A percentile compares a stretch with the other conserved stretches of the same genome.
phyloP scores from a whole-genome alignment of 2,888 invertebrate genomes.

The Sclerodermus sp. region DNA sequence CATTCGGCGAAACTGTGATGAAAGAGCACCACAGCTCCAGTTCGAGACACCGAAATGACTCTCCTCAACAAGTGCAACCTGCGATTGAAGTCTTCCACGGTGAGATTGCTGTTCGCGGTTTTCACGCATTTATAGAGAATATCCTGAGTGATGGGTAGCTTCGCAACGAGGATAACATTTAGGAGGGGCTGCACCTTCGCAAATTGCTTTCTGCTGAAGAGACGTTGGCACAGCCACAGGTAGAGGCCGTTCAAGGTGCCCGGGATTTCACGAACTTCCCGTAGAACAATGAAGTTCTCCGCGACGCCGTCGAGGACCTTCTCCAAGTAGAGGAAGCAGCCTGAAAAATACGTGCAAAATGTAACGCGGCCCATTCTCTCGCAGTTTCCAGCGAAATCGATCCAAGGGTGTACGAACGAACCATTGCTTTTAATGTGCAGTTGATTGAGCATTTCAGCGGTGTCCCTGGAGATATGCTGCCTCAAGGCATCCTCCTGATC shows the following conservation, averaged over 20 bases:
- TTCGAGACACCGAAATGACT: conserved; percentile 65
- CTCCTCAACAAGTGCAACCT: conserved; percentile 74
- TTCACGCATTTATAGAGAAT: conserved; percentile 81
- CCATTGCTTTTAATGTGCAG: conserved; percentile 93
- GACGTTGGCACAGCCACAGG: conserved; percentile 89
- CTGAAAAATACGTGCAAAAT: background rate
- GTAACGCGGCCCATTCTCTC: background rate
- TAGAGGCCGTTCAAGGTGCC: conserved; percentile 92
- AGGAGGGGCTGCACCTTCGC: conserved; percentile 80
- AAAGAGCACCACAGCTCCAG: conserved; percentile 73
- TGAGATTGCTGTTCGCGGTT: conserved; percentile 77
- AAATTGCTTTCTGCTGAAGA: conserved; percentile 88
- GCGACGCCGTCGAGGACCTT: conserved; percentile 89
- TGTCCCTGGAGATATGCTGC: conserved; percentile 86
- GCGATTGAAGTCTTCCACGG: conserved; percentile 78
- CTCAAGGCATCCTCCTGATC: conserved; percentile 87
- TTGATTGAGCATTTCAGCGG: conserved; percentile 93
- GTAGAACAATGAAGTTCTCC: conserved; percentile 87
- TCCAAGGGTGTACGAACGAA: background rate
- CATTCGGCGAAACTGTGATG: conserved; percentile 95
- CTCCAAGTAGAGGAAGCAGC: conserved; percentile 84
- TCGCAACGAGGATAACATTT: conserved; percentile 84
- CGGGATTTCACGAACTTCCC: conserved; percentile 91
- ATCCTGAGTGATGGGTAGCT: conserved; percentile 79
- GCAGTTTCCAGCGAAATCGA: background rate